Evolutionary conservation across 2,113 vertebrate genomes (phyloP).

Genomic region (Anas platyrhynchos): DNA sequence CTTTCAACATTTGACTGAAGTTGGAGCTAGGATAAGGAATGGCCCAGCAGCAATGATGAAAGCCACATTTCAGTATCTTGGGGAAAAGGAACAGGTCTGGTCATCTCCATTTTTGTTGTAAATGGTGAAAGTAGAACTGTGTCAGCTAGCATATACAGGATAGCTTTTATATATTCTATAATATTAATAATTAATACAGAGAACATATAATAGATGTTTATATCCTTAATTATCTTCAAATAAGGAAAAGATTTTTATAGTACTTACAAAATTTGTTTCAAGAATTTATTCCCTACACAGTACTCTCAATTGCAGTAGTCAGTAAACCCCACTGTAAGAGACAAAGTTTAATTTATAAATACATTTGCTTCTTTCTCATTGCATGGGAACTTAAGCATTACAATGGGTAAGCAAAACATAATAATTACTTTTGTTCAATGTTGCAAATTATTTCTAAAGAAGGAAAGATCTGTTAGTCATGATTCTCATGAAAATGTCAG

Average conservation of each 20-base stretch:
- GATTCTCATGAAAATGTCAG: background rate
- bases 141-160: background rate
- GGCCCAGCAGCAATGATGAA: conserved; percentile 37
- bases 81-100: conserved; percentile 31
- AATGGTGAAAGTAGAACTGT: background rate
- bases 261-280: background rate
- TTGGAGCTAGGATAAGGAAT: conserved; percentile 53
- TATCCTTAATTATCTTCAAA: background rate
- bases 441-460: background rate
- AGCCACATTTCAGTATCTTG: conserved; percentile 35
- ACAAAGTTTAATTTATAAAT: background rate
- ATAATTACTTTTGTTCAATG: background rate
- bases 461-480: background rate
- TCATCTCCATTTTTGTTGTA: conserved; percentile 33
- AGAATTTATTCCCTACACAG: background rate
- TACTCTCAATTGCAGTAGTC: background rate
- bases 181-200: background rate
- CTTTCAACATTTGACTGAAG: conserved; percentile 68
- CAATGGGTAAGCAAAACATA: background rate
- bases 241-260: background rate
- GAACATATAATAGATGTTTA: background rate
- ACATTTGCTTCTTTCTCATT: background rate
- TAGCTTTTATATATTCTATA: background rate
- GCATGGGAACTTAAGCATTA: background rate
- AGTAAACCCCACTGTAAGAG: background rate